Evolutionary conservation across 1,140 invertebrate genomes (phyloP).

Genomic region (Zaprionus tsacasi): DNA sequence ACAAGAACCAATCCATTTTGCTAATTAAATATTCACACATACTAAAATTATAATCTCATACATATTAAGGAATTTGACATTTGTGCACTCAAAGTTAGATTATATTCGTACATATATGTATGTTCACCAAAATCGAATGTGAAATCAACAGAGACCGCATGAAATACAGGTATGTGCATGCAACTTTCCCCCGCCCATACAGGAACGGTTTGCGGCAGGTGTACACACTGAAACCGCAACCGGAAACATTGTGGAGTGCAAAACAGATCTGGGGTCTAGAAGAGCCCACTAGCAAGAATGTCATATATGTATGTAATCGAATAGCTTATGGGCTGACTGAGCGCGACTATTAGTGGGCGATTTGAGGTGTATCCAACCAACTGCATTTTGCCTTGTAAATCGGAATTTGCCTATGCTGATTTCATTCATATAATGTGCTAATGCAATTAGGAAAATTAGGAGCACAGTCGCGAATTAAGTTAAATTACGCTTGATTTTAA

Average conservation of each 20-base stretch:
- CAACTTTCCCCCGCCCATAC: slow-evolving; percentile 31
- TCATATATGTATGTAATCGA: background rate
- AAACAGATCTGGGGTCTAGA: slow-evolving; percentile 12
- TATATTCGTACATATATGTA: background rate
- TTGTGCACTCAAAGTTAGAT: background rate
- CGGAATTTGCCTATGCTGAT: slow-evolving; percentile 6
- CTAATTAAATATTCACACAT: slow-evolving; percentile 12
- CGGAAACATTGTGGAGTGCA: slow-evolving; percentile 31
- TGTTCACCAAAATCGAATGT: background rate
- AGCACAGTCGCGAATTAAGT: slow-evolving; percentile 24
- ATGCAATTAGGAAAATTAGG: slow-evolving; percentile 42
- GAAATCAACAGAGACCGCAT: slow-evolving; percentile 2
- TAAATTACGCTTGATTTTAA: slow-evolving; percentile 21
- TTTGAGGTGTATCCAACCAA: background rate
- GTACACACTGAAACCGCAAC: slow-evolving; percentile 19
- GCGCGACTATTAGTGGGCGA: background rate
- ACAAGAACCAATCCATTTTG: background rate
- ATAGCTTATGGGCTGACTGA: slow-evolving; percentile 9
- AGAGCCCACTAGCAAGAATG: slow-evolving; percentile 4
- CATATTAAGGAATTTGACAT: background rate
- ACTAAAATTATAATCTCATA: background rate
- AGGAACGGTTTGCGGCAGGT: slow-evolving; percentile 15
- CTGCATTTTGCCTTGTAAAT: background rate
- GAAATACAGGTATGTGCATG: background rate
- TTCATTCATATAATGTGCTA: slow-evolving; percentile 31